Conservation (phyloP, 1,140 invertebrate species). For the Drosophila takahashii region DNA sequence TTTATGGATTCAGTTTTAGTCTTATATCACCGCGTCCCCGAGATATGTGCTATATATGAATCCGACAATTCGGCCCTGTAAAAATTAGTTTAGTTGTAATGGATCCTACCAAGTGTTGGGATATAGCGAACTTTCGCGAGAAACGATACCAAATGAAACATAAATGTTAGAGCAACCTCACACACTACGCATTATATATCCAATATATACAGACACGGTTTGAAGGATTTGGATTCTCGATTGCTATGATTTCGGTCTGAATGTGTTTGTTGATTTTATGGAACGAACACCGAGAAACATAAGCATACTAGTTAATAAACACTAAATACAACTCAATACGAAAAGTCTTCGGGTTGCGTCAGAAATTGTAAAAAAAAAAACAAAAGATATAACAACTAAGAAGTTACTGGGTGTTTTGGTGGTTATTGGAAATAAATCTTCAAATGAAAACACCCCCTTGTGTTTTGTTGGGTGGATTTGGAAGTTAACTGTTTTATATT, state of each 20-base stretch:
- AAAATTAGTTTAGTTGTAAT: constrained; percentile 37
- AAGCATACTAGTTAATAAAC: constrained; percentile 21
- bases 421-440: constrained; percentile 55
- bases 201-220: constrained; percentile 8
- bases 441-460: constrained; percentile 2
- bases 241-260: constrained; percentile 34
- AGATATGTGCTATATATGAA: constrained; percentile 6
- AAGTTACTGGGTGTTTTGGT: constrained; percentile 50
- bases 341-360: constrained; percentile 15
- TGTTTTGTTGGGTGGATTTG: not conserved
- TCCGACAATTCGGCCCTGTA: constrained; percentile 27
- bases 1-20: constrained; percentile 31
- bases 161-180: constrained; percentile 16
- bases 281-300: constrained; percentile 3
- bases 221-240: constrained; percentile 15
- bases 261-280: constrained; percentile 19
- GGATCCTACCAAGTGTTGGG: constrained; percentile 21
- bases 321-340: constrained; percentile 18
- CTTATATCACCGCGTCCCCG: constrained; percentile 4
- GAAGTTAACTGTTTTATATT: too few relatives aligned
- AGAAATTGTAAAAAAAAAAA: constrained; percentile 27
- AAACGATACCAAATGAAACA: not conserved
- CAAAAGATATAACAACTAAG: constrained; percentile 42
- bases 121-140: not conserved
- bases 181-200: constrained; percentile 21